phyloP scores from a whole-genome alignment of 2,888 invertebrate species.

The Megaustenia siamemsis region DNA sequence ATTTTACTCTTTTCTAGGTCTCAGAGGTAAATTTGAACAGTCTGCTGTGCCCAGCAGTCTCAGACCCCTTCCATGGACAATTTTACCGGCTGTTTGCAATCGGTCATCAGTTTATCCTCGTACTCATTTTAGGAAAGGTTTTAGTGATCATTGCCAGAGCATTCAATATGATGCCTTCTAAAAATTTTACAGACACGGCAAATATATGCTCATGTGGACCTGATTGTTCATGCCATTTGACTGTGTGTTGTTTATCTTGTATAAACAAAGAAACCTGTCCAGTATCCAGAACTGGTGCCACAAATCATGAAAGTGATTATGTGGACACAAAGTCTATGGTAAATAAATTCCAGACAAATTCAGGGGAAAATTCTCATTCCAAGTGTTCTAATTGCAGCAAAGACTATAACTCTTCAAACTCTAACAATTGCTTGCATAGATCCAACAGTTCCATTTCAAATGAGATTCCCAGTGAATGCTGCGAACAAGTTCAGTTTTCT shows the following conservation, averaged over 20 bases:
- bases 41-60: constrained; percentile 95
- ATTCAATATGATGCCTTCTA: constrained; percentile 31
- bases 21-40: constrained; percentile 96
- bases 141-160: constrained; percentile 80
- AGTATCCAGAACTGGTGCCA: background rate
- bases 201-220: background rate
- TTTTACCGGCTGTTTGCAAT: constrained; percentile 93
- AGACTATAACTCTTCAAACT: background rate
- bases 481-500: too few relatives aligned
- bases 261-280: background rate
- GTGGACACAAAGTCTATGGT: background rate
- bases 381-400: background rate
- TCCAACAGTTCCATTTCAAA: background rate
- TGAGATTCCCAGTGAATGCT: too few relatives aligned
- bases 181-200: background rate
- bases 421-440: background rate
- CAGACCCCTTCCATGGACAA: constrained; percentile 95
- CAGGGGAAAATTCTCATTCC: background rate
- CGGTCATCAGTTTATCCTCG: constrained; percentile 90
- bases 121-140: constrained; percentile 90
- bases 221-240: background rate
- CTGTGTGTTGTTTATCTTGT: background rate
- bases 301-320: background rate
- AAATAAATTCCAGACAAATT: background rate
- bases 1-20: constrained; percentile 84